A percentile compares a stretch with the other conserved stretches of the same genome.
Conservation (phyloP, 1,140 invertebrate genomes). For the Sarcophaga peregrina region DNA sequence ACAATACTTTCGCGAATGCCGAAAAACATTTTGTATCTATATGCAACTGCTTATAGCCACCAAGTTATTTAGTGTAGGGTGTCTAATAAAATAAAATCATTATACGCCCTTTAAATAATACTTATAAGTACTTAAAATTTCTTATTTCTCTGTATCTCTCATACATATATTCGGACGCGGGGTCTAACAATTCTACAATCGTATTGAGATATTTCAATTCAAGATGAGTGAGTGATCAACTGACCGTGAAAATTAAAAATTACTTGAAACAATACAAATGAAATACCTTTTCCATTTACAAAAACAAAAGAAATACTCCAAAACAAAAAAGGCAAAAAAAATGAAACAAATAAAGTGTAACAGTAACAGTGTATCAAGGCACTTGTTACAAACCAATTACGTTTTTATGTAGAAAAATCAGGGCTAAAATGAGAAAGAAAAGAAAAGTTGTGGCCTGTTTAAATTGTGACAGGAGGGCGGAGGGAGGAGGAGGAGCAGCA, state of each 20-base stretch:
- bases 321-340: constrained; percentile 3
- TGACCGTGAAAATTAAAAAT: constrained; percentile 7
- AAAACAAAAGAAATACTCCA: neutral
- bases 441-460: neutral
- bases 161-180: too few relatives aligned
- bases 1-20: too few relatives aligned
- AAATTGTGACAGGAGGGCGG: neutral
- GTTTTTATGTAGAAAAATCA: neutral
- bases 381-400: neutral
- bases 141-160: too few relatives aligned
- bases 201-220: constrained; percentile 13
- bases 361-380: neutral
- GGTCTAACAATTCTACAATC: too few relatives aligned
- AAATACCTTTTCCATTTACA: neutral
- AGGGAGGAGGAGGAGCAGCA: too few relatives aligned
- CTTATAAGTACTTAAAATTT: too few relatives aligned
- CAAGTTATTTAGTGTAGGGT: too few relatives aligned
- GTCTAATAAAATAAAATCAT: too few relatives aligned
- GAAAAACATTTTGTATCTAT: too few relatives aligned
- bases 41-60: too few relatives aligned
- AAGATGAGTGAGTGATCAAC: neutral
- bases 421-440: neutral
- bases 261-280: constrained; percentile 2
- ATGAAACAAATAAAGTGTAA: neutral
- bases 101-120: too few relatives aligned